Evolutionary conservation across 64 coral and sea anemone genomes (phyloP).

Genomic region (Porites lutea): DNA sequence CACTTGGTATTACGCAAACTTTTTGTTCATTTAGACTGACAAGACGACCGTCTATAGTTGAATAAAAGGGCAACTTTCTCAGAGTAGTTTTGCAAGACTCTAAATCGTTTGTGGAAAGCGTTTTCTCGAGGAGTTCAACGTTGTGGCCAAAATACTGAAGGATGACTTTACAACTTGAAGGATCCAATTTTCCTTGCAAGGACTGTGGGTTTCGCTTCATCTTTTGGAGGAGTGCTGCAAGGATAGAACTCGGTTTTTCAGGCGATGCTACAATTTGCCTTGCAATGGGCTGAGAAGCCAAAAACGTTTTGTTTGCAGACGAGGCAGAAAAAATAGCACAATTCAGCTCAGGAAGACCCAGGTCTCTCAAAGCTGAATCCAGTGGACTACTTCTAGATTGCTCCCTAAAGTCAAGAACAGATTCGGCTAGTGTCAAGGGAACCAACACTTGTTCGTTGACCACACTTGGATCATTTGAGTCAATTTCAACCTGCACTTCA

Average conservation of each 20-base stretch:
- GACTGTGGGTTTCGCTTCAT: background rate
- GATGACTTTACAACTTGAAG: background rate
- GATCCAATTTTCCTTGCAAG: background rate
- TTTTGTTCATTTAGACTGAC: background rate
- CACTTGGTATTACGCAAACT: background rate
- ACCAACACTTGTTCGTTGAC: background rate
- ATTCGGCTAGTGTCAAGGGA: conserved; percentile 9
- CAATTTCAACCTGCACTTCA: background rate
- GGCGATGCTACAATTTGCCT: conserved; percentile 35
- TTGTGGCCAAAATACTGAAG: conserved; percentile 42
- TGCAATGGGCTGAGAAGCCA: background rate
- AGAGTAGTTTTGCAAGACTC: background rate
- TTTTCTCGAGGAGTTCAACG: background rate
- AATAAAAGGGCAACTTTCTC: conserved; percentile 57
- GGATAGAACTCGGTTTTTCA: conserved; percentile 22
- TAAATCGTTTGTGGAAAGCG: background rate
- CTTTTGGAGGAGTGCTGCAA: conserved; percentile 16
- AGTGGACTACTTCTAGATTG: background rate
- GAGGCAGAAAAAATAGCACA: background rate
- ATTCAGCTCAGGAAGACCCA: conserved; percentile 53
- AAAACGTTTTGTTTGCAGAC: background rate
- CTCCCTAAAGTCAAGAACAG: conserved; percentile 28
- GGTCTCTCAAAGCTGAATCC: background rate
- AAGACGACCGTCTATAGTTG: conserved; percentile 27
- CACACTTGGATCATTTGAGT: background rate